Percentiles rank a stretch among this genome's conserved stretches.
Conservation (phyloP, 2,888 invertebrate genomes). For the Melanostoma scalare region DNA sequence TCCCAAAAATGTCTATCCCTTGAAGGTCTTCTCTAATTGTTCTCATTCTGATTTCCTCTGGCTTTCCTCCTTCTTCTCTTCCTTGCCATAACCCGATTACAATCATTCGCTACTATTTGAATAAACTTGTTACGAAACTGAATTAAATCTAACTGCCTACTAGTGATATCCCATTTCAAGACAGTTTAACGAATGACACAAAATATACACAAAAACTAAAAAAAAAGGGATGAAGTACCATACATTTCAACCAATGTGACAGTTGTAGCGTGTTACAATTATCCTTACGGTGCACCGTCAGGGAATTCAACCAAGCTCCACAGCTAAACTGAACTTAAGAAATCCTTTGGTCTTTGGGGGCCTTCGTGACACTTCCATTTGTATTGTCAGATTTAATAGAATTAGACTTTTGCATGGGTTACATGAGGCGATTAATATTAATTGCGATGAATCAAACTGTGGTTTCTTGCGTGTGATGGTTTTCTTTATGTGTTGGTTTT, state of each 20-base stretch:
- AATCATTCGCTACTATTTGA: conserved; percentile 16
- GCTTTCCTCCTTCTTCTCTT: too few species aligned
- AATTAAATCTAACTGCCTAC: conserved; percentile 37
- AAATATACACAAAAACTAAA: conserved; percentile 13
- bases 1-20: too few species aligned
- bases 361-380: conserved; percentile 70
- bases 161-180: conserved; percentile 60
- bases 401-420: conserved; percentile 69
- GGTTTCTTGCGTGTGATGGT: conserved; percentile 45
- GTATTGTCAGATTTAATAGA: conserved; percentile 69
- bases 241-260: conserved; percentile 59
- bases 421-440: conserved; percentile 69
- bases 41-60: too few species aligned
- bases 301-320: conserved; percentile 38
- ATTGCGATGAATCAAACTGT: conserved; percentile 60
- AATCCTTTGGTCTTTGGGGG: conserved; percentile 7
- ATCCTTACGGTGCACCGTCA: conserved; percentile 53
- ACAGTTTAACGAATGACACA: conserved; percentile 53
- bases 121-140: conserved; percentile 48
- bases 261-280: conserved; percentile 51
- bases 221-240: conserved; percentile 27
- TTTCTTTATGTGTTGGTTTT: background rate
- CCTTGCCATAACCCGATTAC: too few species aligned
- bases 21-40: too few species aligned
- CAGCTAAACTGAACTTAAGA: conserved; percentile 35